Evolutionary conservation across 2,113 vertebrate species (phyloP).

Genomic region (Callocephalon fimbriatum): DNA sequence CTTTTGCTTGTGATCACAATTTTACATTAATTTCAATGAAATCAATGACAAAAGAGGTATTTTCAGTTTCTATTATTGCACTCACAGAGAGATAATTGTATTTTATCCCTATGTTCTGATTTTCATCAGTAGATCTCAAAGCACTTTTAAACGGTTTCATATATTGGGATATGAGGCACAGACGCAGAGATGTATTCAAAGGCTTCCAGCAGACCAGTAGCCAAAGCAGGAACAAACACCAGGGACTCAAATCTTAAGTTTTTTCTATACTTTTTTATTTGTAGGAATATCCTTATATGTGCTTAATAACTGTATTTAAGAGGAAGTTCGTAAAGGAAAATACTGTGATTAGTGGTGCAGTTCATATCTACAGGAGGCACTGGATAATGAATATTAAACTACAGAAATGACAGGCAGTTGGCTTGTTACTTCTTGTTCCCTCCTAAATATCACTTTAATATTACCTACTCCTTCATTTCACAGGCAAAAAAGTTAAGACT

Average conservation of each 20-base stretch:
- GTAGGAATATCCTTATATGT: neutral
- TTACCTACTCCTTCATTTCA: neutral
- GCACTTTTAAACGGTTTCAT: neutral
- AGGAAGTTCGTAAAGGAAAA: neutral
- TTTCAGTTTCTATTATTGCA: neutral
- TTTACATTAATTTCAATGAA: neutral
- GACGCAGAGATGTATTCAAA: neutral
- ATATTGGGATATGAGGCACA: neutral
- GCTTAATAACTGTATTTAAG: neutral
- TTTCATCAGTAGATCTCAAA: neutral
- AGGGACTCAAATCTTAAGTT: neutral
- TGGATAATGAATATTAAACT: neutral
- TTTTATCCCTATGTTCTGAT: neutral
- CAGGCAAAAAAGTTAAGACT: neutral
- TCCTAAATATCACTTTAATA: neutral
- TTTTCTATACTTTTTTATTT: neutral
- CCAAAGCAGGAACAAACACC: neutral
- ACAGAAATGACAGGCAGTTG: neutral
- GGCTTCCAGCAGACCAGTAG: neutral
- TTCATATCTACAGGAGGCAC: neutral
- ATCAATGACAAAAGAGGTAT: neutral
- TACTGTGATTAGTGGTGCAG: neutral
- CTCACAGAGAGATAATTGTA: neutral
- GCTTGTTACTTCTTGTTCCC: neutral
- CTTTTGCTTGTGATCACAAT: neutral